phyloP scores from a whole-genome alignment of 1,140 invertebrate species.

The Drosophila murphyi region DNA sequence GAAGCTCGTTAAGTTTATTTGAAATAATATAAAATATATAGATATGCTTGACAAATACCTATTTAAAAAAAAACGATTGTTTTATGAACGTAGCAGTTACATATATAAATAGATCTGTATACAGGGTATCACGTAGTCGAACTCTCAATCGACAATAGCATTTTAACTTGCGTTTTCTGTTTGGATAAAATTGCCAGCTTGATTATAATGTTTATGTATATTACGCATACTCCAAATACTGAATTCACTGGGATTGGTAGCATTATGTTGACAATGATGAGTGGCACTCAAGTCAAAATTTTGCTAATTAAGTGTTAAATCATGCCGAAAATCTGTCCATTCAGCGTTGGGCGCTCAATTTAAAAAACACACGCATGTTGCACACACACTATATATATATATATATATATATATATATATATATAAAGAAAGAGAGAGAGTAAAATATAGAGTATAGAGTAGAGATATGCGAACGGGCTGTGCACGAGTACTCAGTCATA shows the following conservation, averaged over 20 bases:
- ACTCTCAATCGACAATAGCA: neutral
- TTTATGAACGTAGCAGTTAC: too few species aligned
- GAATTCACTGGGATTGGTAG: conserved; percentile 12
- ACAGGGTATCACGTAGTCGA: neutral
- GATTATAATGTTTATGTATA: conserved; percentile 68
- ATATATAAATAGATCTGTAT: neutral
- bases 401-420: conserved; percentile 4
- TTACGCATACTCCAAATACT: conserved; percentile 66
- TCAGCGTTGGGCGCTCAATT: conserved; percentile 48
- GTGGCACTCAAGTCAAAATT: conserved; percentile 75
- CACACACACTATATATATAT: conserved; percentile 7
- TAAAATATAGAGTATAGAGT: neutral
- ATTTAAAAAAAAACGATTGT: too few species aligned
- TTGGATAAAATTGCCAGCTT: conserved; percentile 27
- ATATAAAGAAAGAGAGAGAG: too few species aligned
- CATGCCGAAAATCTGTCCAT: conserved; percentile 74
- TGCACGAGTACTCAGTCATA: conserved; percentile 36
- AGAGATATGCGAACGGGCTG: conserved; percentile 10
- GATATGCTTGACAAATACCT: too few species aligned
- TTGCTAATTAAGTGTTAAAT: conserved; percentile 81
- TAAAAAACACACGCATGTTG: conserved; percentile 6
- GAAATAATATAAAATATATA: too few species aligned
- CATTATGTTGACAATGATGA: conserved; percentile 60
- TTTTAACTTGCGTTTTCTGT: neutral
- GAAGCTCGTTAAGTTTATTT: too few species aligned